These are phyloP conservation scores for Drosophila emarginata DNA, from an alignment of 2,888 invertebrate species.

Conservation along the genomic window DNA sequence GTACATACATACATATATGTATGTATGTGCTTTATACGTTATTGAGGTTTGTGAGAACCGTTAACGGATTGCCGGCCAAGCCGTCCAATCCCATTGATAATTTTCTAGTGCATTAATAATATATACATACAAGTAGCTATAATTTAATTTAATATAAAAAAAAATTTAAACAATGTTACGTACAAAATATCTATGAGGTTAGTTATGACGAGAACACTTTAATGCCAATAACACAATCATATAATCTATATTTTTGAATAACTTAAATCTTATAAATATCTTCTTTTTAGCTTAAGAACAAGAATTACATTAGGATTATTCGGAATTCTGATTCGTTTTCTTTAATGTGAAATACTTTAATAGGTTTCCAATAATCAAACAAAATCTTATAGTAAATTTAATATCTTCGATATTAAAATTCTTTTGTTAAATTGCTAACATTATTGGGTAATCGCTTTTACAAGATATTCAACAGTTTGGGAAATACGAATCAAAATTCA, in stretches of 20 bases:
- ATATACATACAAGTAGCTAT: not conserved
- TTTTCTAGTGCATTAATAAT: slow-evolving; percentile 45
- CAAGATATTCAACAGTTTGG: not conserved
- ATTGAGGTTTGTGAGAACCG: slow-evolving; percentile 12
- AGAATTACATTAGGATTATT: not conserved
- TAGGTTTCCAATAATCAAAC: no score
- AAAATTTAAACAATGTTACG: slow-evolving; percentile 7
- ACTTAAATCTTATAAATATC: no score
- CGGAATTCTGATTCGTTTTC: not conserved
- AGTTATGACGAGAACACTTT: not conserved
- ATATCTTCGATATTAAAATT: not conserved
- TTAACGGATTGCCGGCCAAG: slow-evolving; percentile 35
- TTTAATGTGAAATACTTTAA: not conserved
- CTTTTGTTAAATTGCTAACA: not conserved
- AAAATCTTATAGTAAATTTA: not conserved
- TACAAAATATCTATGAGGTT: not conserved
- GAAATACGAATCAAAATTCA: slow-evolving; percentile 3
- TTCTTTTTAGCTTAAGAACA: not conserved
- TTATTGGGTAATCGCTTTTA: not conserved
- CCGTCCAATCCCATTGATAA: slow-evolving; percentile 38
- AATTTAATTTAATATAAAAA: not conserved
- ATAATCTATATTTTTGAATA: not conserved
- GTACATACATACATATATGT: not conserved
- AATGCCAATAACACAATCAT: slow-evolving; percentile 6
- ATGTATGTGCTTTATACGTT: slow-evolving; percentile 4